Percentiles rank a stretch among this genome's conserved stretches.
phyloP scores from a whole-genome alignment of 2,888 invertebrate species.

The Hyposoter didymator region DNA sequence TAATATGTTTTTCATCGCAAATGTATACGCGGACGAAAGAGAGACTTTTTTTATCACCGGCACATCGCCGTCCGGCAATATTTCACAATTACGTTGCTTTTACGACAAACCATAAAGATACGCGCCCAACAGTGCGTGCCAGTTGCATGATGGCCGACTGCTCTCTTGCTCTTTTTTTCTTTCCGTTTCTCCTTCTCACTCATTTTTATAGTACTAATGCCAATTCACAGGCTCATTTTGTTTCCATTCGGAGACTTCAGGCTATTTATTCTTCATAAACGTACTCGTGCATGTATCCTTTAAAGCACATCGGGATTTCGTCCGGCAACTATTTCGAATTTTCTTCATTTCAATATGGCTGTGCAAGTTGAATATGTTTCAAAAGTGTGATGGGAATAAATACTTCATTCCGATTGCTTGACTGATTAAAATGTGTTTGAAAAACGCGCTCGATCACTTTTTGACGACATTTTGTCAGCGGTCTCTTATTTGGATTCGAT shows the following conservation, averaged over 20 bases:
- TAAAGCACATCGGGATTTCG: neutral
- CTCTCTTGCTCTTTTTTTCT: constrained; percentile 42
- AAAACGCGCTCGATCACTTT: neutral
- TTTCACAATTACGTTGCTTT: constrained; percentile 82
- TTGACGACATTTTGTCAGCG: neutral
- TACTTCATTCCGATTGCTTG: neutral
- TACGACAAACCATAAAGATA: constrained; percentile 81
- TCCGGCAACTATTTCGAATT: neutral
- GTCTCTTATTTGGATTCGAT: neutral
- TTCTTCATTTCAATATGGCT: neutral
- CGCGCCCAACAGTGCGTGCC: constrained; percentile 77
- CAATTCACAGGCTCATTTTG: constrained; percentile 58
- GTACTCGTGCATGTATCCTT: constrained; percentile 34
- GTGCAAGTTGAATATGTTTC: neutral
- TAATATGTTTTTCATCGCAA: constrained; percentile 60
- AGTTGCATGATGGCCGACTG: constrained; percentile 78
- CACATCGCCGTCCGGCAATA: constrained; percentile 78
- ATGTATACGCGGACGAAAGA: constrained; percentile 8
- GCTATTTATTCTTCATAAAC: constrained; percentile 49
- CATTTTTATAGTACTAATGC: constrained; percentile 75
- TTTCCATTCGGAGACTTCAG: constrained; percentile 11
- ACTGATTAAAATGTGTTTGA: neutral
- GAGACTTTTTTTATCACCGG: constrained; percentile 73
- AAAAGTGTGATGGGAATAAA: neutral
- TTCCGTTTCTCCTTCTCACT: constrained; percentile 54